Percentiles rank a stretch among this genome's conserved stretches.
phyloP scores from a whole-genome alignment of 1,140 invertebrate species.

The Halictus rubicundus region DNA sequence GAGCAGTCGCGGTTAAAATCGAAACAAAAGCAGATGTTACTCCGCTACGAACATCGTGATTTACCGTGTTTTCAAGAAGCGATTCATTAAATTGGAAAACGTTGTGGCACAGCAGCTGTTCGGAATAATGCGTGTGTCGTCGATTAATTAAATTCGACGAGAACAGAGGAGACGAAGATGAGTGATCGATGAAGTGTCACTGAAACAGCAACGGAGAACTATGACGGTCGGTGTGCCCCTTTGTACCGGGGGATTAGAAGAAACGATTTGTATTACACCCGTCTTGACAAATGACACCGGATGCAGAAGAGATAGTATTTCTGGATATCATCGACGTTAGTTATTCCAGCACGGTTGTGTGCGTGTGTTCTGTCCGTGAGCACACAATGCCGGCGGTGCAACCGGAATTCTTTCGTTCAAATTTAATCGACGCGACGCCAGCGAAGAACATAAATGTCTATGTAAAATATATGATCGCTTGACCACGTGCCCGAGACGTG shows the following conservation, averaged over 20 bases:
- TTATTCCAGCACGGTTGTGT: no score
- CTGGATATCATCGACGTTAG: not conserved
- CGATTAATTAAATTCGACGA: constrained; percentile 29
- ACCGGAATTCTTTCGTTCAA: no score
- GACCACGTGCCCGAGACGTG: no score
- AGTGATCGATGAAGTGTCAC: constrained; percentile 20
- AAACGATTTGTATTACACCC: not conserved
- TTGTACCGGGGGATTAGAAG: not conserved
- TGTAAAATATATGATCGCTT: no score
- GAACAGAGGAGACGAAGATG: constrained; percentile 8
- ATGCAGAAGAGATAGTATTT: not conserved
- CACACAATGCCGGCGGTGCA: no score
- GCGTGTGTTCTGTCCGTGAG: no score
- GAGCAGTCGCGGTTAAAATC: no score
- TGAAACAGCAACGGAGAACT: not conserved
- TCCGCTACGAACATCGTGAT: not conserved
- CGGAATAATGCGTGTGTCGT: constrained; percentile 3
- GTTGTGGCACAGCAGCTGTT: not conserved
- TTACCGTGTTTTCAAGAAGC: constrained; percentile 34
- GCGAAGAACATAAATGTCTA: no score
- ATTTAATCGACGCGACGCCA: no score
- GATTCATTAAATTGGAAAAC: constrained; percentile 17
- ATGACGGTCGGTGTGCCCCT: not conserved
- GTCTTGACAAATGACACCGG: not conserved
- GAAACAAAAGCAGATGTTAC: no score